phyloP scores from a whole-genome alignment of 2,888 invertebrate species.

The Perizoma affinitatum region DNA sequence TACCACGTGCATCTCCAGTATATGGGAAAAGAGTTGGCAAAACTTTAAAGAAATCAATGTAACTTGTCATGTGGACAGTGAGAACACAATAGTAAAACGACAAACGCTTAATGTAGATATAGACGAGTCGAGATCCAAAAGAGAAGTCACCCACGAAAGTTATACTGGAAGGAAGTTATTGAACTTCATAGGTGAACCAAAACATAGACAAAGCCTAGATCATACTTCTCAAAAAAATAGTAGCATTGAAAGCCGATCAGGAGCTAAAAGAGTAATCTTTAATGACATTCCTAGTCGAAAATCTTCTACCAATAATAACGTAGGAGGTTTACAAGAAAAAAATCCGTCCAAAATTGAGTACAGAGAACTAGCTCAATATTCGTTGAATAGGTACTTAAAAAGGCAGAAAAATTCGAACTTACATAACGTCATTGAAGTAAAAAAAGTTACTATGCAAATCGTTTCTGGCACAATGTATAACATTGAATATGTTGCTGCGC shows the following conservation, averaged over 20 bases:
- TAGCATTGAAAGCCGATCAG: conserved; percentile 10
- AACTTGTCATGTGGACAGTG: conserved; percentile 37
- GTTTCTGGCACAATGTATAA: conserved; percentile 54
- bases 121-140: conserved; percentile 27
- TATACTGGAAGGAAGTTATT: conserved; percentile 9
- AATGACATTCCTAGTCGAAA: conserved; percentile 6
- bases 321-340: conserved; percentile 33
- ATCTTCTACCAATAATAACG: background rate
- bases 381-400: conserved; percentile 48
- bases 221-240: too few species aligned
- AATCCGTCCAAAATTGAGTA: conserved; percentile 46
- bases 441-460: conserved; percentile 48
- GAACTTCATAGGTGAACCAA: conserved; percentile 2
- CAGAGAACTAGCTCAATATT: conserved; percentile 50
- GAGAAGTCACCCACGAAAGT: conserved; percentile 16
- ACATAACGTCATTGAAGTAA: conserved; percentile 52
- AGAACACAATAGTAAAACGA: conserved; percentile 30
- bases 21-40: conserved; percentile 41
- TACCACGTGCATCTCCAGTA: conserved; percentile 37
- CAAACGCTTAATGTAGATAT: conserved; percentile 28
- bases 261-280: conserved; percentile 26
- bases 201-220: background rate
- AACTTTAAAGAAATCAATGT: conserved; percentile 43
- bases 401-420: conserved; percentile 34
- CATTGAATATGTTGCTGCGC: conserved; percentile 55